These are phyloP conservation scores for Oophaga pumilio DNA, from an alignment of 2,113 vertebrate species.

Conservation along the genomic window DNA sequence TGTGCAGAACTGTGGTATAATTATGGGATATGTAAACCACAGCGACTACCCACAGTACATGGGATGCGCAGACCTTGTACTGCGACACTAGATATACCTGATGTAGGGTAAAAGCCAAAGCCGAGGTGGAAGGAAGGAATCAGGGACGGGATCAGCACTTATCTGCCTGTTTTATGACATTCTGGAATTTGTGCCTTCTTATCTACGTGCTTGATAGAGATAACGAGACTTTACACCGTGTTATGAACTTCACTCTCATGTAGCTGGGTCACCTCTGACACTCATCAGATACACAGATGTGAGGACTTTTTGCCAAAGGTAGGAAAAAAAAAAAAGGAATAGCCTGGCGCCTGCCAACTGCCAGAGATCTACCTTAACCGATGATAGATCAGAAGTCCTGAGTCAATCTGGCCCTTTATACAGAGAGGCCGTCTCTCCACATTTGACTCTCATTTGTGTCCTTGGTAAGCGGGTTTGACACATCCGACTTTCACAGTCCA, in stretches of 20 bases:
- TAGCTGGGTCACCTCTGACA: not conserved
- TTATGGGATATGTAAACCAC: too few relatives aligned
- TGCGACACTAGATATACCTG: not conserved
- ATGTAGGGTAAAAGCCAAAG: not conserved
- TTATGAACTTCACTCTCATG: constrained; percentile 13
- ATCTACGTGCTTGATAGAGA: constrained; percentile 11
- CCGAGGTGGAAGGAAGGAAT: not conserved
- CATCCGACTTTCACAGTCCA: too few relatives aligned
- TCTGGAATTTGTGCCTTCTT: constrained; percentile 23
- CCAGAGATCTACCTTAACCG: not conserved
- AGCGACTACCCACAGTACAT: too few relatives aligned
- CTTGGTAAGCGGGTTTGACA: not conserved
- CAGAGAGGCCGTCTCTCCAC: not conserved
- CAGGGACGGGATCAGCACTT: not conserved
- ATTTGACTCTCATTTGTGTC: not conserved
- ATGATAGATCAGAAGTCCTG: not conserved
- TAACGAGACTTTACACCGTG: not conserved
- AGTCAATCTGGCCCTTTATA: not conserved
- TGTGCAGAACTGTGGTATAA: too few relatives aligned
- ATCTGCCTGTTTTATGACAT: constrained; percentile 12
- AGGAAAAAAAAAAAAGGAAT: not conserved
- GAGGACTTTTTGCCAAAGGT: not conserved
- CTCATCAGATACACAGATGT: constrained; percentile 18
- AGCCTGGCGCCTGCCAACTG: not conserved
- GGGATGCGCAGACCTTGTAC: not conserved